phyloP scores from a whole-genome alignment of 64 coral and sea anemone genomes.

The Orbicella faveolata region DNA sequence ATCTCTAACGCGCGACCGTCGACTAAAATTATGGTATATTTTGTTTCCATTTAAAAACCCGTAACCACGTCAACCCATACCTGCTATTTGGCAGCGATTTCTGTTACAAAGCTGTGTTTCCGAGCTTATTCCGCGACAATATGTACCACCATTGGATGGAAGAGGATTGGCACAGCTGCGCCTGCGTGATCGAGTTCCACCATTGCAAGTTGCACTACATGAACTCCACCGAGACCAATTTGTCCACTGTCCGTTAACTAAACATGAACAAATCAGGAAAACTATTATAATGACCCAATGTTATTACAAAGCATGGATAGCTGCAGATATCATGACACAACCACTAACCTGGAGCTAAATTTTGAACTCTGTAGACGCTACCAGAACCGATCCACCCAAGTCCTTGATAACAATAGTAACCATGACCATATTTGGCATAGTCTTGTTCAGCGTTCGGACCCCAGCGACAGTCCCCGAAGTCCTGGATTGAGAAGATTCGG shows the following conservation, averaged over 20 bases:
- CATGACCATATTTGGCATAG: constrained; percentile 13
- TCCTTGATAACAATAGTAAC: constrained; percentile 7
- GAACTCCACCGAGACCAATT: constrained; percentile 17
- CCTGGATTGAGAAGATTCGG: constrained; percentile 32
- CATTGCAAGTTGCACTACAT: constrained; percentile 12
- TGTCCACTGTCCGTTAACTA: constrained; percentile 12
- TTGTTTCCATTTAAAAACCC: too few relatives aligned
- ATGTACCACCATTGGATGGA: neutral
- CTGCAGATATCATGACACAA: neutral
- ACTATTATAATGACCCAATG: too few relatives aligned
- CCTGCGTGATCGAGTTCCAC: neutral
- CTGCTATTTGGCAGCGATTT: neutral
- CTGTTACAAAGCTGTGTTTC: neutral
- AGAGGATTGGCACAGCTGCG: constrained; percentile 19
- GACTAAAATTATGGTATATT: too few relatives aligned
- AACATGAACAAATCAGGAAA: neutral
- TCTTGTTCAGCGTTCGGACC: constrained; percentile 26
- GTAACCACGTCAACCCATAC: neutral
- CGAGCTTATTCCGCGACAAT: neutral
- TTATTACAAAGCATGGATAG: too few relatives aligned
- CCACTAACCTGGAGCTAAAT: neutral
- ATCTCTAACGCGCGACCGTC: too few relatives aligned
- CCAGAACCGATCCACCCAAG: constrained; percentile 26
- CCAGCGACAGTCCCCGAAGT: constrained; percentile 4
- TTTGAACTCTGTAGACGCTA: constrained; percentile 6